phyloP scores from a whole-genome alignment of 2,888 invertebrate genomes.

The Agrotis segetum region DNA sequence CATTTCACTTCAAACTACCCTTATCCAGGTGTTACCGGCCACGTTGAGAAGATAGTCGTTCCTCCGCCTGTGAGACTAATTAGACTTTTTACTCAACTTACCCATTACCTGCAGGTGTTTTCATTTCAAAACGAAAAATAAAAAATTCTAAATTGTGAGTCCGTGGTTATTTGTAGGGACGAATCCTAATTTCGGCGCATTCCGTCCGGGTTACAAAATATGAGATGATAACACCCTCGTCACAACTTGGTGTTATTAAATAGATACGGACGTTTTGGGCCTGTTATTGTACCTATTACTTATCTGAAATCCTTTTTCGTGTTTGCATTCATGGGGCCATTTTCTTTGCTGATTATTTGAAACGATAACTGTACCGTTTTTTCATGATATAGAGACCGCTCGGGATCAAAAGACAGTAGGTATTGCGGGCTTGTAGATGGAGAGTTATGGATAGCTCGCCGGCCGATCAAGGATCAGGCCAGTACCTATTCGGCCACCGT shows the following conservation, averaged over 20 bases:
- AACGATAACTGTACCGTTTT: too few relatives aligned
- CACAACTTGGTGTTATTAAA: constrained; percentile 43
- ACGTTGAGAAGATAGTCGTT: too few relatives aligned
- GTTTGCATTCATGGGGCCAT: constrained; percentile 3
- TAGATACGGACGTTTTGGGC: constrained; percentile 26
- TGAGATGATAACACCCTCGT: constrained; percentile 46
- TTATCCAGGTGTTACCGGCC: too few relatives aligned
- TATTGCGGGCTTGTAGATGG: too few relatives aligned
- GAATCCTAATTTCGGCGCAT: constrained; percentile 24
- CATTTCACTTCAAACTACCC: too few relatives aligned
- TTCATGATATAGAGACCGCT: too few relatives aligned
- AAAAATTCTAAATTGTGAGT: constrained; percentile 16
- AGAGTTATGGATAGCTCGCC: too few relatives aligned
- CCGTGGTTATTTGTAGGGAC: constrained; percentile 17
- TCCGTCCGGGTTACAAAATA: constrained; percentile 29
- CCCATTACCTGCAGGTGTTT: background rate
- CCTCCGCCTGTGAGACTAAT: too few relatives aligned
- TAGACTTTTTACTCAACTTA: too few relatives aligned
- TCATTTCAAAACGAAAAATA: background rate
- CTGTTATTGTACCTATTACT: constrained; percentile 12
- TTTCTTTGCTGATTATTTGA: background rate
- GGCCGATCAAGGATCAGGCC: too few relatives aligned
- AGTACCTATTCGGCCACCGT: too few relatives aligned
- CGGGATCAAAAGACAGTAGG: too few relatives aligned
- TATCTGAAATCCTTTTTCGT: constrained; percentile 20